These are phyloP conservation scores for Chrysemys picta DNA, from an alignment of 2,113 vertebrate species.

Conservation along the genomic window DNA sequence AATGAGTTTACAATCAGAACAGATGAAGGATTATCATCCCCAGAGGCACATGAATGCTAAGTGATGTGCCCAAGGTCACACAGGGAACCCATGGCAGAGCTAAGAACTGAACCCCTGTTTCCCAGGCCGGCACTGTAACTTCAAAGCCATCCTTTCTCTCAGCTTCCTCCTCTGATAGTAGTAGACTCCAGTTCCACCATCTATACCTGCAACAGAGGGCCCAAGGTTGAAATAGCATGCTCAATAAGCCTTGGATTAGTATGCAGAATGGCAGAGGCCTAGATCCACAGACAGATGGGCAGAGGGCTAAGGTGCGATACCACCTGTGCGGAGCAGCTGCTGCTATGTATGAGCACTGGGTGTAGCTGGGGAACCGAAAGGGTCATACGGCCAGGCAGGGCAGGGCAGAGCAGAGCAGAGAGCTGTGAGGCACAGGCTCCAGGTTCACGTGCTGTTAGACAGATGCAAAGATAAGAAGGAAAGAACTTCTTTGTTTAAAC, in stretches of 20 bases:
- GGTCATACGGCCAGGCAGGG: neutral
- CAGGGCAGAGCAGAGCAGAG: neutral
- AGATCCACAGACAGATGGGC: neutral
- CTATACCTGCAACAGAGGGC: neutral
- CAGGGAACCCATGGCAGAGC: neutral
- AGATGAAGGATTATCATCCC: neutral
- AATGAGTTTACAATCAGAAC: neutral
- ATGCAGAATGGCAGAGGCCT: neutral
- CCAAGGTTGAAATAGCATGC: neutral
- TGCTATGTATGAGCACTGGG: neutral
- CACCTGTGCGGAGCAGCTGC: neutral
- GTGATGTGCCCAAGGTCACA: neutral
- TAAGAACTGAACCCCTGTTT: neutral
- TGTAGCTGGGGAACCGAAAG: neutral
- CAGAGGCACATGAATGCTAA: neutral
- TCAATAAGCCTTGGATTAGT: neutral
- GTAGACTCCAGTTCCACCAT: neutral
- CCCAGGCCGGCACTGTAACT: neutral
- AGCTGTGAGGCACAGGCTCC: neutral
- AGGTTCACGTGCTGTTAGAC: neutral
- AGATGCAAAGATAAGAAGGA: neutral
- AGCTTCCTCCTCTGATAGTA: neutral
- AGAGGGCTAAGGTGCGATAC: neutral
- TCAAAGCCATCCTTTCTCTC: neutral
- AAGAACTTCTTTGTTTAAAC: neutral